Percentiles rank a stretch among this genome's conserved stretches.
Evolutionary conservation across 2,797 vertebrate genomes (phyloP).

Genomic region (Brachymystax lenok): DNA sequence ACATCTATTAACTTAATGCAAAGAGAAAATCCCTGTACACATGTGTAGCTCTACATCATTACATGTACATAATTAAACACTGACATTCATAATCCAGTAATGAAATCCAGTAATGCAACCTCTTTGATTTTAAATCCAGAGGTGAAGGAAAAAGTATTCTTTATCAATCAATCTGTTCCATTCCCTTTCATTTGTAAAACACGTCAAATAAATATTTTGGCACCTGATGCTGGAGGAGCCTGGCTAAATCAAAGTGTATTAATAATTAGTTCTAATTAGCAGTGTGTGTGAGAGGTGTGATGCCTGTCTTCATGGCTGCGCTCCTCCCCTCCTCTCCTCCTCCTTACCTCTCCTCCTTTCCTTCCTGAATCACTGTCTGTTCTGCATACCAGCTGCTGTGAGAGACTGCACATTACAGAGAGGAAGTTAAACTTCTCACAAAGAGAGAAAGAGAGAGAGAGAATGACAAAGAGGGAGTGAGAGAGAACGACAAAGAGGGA

Average conservation of each 20-base stretch:
- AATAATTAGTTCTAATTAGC: slow-evolving; percentile 85
- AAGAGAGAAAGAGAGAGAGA: slow-evolving; percentile 33
- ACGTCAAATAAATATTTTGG: slow-evolving; percentile 69
- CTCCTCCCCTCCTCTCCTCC: slow-evolving; percentile 42
- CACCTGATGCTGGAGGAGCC: slow-evolving; percentile 68
- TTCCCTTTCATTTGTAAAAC: slow-evolving; percentile 76
- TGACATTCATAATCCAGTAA: slow-evolving; percentile 66
- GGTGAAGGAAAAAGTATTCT: slow-evolving; percentile 54
- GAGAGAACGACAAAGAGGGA: slow-evolving; percentile 35
- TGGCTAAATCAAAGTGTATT: slow-evolving; percentile 80
- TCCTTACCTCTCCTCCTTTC: slow-evolving; percentile 17
- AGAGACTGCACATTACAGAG: slow-evolving; percentile 67
- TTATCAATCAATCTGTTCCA: slow-evolving; percentile 76
- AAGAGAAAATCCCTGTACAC: slow-evolving; percentile 21
- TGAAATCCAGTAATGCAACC: slow-evolving; percentile 57
- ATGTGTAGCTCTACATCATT: slow-evolving; percentile 49
- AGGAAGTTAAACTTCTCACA: slow-evolving; percentile 66
- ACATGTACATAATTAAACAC: slow-evolving; percentile 58
- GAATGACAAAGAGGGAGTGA: slow-evolving; percentile 47
- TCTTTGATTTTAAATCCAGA: slow-evolving; percentile 73
- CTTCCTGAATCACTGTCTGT: slow-evolving; percentile 73
- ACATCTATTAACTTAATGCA: not conserved
- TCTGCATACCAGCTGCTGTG: slow-evolving; percentile 63
- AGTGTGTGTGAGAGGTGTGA: slow-evolving; percentile 74
- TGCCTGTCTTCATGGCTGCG: slow-evolving; percentile 69